Evolutionary conservation across 1,140 invertebrate genomes (phyloP), one percentile per base, ranked within the genome.

Genomic region (Sminthurides bifidus): DNA sequence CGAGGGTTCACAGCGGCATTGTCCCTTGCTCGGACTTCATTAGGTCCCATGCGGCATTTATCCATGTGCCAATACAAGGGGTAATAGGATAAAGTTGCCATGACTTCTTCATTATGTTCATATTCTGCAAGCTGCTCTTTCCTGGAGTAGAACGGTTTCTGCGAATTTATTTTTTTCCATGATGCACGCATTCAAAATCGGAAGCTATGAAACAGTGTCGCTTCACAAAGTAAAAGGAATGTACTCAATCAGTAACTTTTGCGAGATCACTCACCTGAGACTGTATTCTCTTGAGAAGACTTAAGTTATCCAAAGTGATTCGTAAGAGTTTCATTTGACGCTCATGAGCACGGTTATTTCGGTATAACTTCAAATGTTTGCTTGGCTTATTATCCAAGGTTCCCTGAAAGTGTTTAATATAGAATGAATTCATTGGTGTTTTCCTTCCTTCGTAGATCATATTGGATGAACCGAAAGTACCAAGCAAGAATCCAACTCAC

Each of bases 251-350:
- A 38, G 5, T 14, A 44, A 30, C 0, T 6, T 48, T 26, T 8
- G 17, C 37, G n/a, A 33, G 19, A 38, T 27, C 33, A 49, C 15
- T 53, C 37, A 61, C 58, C 23, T 24, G 5, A 2, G 29, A 6
- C 35, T 60, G 45, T n/a, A 64, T 58, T 44, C 58, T 14, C 54
- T 64, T 54, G 46, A 58, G 31, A 24, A 64, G 55, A 23, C 38
- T 48, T 30, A 64, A 53, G 48, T 64, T 64, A 17, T 60, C 61
- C 21, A 64, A 64, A 3, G 61, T 56, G n/a, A 64, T 58, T 6
- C 43, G 49, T 19, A 64, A 41, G 8, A 60, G 21, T 38, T 52
- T 19, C 40, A 53, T 46, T 44, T 57, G 49, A 15, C 59, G 43
- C 27, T 1, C 19, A 10, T 46, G 53, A 10, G 37, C 53, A 21